Base-by-base conservation (phyloP, 2,797 vertebrate species). In the Centropyge bicolor region DNA sequence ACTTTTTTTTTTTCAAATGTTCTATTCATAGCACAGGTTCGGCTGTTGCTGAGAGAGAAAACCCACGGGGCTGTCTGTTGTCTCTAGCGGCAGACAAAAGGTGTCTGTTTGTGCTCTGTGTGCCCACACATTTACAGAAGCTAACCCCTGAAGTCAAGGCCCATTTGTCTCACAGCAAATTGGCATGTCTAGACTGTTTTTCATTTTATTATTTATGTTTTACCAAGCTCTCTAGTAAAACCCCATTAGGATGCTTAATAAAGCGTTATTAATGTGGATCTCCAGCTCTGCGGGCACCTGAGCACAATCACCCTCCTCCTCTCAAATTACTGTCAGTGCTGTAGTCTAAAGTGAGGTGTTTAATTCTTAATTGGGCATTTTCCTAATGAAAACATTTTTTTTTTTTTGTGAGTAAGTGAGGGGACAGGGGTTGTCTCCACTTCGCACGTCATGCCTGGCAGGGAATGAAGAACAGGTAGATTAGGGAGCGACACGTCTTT, bases 181-280 rank as follows among this genome's bases (percentile, higher is more conserved):
- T 82, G 55, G 5, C 61, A 66, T 73, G 72, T 74, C 54, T 83
- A 61, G 68, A 72, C 45, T 48, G 19, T 76, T 77, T 83, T 82
- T 79, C 5, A 59, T 70, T 73, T 62, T 17, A 76, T 69, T 70
- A 67, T 87, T 76, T 49, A 65, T 69, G 46, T 63, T 56, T 45
- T 24, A 74, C 45, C 38, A 63, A 67, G 51, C 57, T 66, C 75
- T 55, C 36, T 1, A 59, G 24, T 70, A 66, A 31, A 84, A 76
- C 61, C 22, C 67, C 31, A 85, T 89, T 84, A 84, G 65, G 64
- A 70, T 71, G 59, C 61, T 78, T 88, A 80, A 88, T 77, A 91
- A 86, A 82, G 43, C 43, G 2, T 82, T 83, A 82, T 86, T 86
- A 84, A 86, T 45, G 27, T 56, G 60, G 70, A 74, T 83, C 70